Percentiles rank a stretch among this genome's conserved stretches.
These are phyloP conservation scores for Heterotilapia buettikoferi DNA, from an alignment of 2,113 vertebrate species.

Conservation along the genomic window DNA sequence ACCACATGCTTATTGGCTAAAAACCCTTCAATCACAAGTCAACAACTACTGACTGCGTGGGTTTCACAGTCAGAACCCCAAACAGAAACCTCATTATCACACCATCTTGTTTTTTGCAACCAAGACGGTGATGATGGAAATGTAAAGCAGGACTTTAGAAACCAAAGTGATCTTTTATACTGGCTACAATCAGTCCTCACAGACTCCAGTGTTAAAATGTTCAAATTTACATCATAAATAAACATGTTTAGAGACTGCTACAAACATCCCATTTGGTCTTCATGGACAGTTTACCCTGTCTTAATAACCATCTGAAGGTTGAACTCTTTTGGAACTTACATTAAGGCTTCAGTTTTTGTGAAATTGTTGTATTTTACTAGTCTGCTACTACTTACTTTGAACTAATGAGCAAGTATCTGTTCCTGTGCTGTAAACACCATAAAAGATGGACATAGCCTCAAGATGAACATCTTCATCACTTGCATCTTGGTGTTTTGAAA, in stretches of 20 bases:
- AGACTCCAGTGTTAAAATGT: not conserved
- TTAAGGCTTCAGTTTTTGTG: not conserved
- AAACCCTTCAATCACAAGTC: not conserved
- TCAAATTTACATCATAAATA: not conserved
- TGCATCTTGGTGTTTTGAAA: not conserved
- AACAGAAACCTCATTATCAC: not conserved
- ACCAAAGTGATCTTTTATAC: not conserved
- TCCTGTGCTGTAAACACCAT: not conserved
- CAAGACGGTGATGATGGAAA: not conserved
- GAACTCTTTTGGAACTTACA: not conserved
- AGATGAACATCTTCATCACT: not conserved
- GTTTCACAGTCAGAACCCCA: not conserved
- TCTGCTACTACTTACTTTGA: not conserved
- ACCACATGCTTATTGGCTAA: not conserved
- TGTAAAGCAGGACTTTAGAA: not conserved
- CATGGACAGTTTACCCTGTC: not conserved
- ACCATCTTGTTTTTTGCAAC: not conserved
- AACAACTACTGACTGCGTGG: not conserved
- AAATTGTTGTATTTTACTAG: not conserved
- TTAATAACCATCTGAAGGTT: not conserved
- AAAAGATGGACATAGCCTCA: not conserved
- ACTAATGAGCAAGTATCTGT: not conserved
- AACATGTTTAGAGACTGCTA: not conserved
- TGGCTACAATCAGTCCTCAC: not conserved
- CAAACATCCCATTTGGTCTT: not conserved